Percentiles rank a stretch among this genome's conserved stretches.
phyloP scores from a whole-genome alignment of 2,888 invertebrate species.

The Microchrysa polita region DNA sequence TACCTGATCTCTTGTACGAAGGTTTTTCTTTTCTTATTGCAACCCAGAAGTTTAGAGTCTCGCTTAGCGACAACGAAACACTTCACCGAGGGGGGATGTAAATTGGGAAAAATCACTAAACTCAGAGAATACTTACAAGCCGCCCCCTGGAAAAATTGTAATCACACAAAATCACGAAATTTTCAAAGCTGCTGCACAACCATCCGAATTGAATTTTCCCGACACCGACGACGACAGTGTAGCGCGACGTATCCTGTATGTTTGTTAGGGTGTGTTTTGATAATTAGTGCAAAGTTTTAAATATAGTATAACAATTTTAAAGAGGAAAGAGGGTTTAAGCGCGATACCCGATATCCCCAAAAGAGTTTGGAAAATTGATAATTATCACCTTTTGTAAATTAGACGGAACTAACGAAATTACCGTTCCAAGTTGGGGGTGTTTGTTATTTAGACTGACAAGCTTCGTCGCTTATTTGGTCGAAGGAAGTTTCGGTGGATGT shows the following conservation, averaged over 20 bases:
- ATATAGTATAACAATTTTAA: neutral
- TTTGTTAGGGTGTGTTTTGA: neutral
- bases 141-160: no score
- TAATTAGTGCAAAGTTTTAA: no score
- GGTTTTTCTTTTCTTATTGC: neutral
- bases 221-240: no score
- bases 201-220: neutral
- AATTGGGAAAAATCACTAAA: no score
- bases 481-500: no score
- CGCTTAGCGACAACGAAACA: neutral
- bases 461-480: slow-evolving; percentile 13
- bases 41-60: no score
- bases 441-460: slow-evolving; percentile 36
- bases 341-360: neutral
- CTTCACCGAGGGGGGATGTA: neutral
- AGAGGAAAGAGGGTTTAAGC: neutral
- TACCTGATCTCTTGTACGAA: neutral
- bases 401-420: slow-evolving; percentile 24
- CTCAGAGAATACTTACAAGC: no score
- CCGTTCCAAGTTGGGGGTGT: slow-evolving; percentile 17
- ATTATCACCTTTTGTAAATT: slow-evolving; percentile 2
- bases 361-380: slow-evolving; percentile 7
- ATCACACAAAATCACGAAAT: no score
- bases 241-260: no score
- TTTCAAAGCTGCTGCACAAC: no score